Base-by-base conservation (phyloP, 2,113 vertebrate species). In the Chamaetylas fuelleborni region DNA sequence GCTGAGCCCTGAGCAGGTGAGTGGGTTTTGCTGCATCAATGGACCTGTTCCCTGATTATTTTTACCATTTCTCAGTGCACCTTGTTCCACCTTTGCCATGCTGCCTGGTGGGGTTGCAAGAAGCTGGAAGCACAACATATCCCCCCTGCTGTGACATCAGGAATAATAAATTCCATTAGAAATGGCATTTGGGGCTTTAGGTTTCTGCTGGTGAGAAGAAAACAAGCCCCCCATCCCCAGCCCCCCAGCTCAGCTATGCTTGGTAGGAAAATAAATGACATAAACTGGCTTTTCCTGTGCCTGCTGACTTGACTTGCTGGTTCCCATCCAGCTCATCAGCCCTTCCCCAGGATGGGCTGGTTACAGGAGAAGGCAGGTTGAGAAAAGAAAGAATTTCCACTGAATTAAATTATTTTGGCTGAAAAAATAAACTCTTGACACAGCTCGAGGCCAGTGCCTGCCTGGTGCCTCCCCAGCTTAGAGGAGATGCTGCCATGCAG, bases 211-310 rank as follows among this genome's bases (percentile, higher is more conserved):
- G 47, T 1, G 19, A 94, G 88, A 81, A 81, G 54, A 83, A 66
- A 78, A 34, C 43, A 81, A 65, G 34, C 16, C 2, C n/a, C n/a
- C n/a, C n/a, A n/a, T n/a, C n/a, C n/a, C n/a, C n/a, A n/a, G n/a
- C n/a, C n/a, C n/a, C n/a, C n/a, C 48, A 26, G 14, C 40, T n/a
- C 16, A 70, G 76, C 54, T 48, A 31, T 2, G 48, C 90, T 61
- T 24, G 4, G 28, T 29, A 83, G 76, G 92, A 88, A 96, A 96
- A 96, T 94, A 92, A 93, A 80, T 95, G 89, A 74, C 61, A 57
- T 92, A 92, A 97, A 85, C 3, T 91, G 60, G 47, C 71, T 97
- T 92, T 81, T 96, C 88, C 84, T 73, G 62, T 64, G 67, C 77
- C 60, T 89, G 22, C 70, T 60, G 25, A 14, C 88, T 50, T 38